A percentile compares a stretch with the other conserved stretches of the same genome.
phyloP scores from a whole-genome alignment of 2,797 vertebrate species.

The Leuciscus waleckii region DNA sequence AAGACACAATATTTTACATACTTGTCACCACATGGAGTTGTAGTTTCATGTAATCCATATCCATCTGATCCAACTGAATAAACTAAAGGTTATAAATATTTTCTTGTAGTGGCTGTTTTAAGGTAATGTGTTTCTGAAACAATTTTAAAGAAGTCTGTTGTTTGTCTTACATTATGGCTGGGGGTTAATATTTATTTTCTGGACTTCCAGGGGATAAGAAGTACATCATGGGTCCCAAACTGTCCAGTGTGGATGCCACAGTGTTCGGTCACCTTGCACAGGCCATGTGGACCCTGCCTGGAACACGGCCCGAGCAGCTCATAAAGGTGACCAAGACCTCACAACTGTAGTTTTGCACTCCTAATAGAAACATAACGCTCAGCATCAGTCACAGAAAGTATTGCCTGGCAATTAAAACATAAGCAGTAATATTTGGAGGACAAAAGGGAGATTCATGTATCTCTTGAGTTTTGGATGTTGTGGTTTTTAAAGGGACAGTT shows the following conservation, averaged over 20 bases:
- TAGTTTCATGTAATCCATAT: background rate
- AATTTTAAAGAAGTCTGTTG: background rate
- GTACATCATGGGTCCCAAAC: constrained; percentile 95
- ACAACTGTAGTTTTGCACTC: background rate
- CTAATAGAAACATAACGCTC: background rate
- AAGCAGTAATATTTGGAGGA: background rate
- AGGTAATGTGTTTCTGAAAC: background rate
- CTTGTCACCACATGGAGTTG: background rate
- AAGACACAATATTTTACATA: background rate
- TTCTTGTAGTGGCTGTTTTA: background rate
- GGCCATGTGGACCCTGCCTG: constrained; percentile 97
- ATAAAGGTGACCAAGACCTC: constrained; percentile 83
- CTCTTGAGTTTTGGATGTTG: background rate
- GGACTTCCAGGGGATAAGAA: constrained; percentile 91
- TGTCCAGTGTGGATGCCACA: constrained; percentile 93
- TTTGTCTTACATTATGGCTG: constrained; percentile 13
- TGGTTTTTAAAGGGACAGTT: background rate
- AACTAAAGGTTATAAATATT: background rate
- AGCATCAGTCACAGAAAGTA: background rate
- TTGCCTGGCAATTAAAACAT: background rate
- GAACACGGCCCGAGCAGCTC: constrained; percentile 91
- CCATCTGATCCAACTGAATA: background rate
- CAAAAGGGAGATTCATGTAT: background rate
- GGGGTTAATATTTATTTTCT: constrained; percentile 1
- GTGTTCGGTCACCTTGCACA: constrained; percentile 96